Conservation (phyloP, 2,113 vertebrate genomes). For the Stegostoma tigrinum region DNA sequence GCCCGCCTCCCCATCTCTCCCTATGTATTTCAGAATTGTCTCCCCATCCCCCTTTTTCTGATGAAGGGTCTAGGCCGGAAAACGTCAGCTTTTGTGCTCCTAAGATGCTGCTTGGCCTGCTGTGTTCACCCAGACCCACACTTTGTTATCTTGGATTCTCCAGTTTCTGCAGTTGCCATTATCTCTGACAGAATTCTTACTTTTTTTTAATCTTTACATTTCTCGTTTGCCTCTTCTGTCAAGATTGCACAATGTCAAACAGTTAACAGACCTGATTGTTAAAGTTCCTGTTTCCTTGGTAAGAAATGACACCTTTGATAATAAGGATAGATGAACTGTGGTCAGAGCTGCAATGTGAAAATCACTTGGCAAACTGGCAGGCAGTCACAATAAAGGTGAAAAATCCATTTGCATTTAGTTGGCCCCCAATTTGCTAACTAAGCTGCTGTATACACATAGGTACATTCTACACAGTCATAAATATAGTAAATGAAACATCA, state of each 20-base stretch:
- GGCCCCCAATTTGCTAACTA: background rate
- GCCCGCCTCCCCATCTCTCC: too few relatives aligned
- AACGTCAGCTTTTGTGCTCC: too few relatives aligned
- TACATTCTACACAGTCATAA: background rate
- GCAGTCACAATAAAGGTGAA: slow-evolving; percentile 17
- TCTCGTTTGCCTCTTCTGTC: background rate
- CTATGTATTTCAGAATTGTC: too few relatives aligned
- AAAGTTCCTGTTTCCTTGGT: background rate
- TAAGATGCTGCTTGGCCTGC: too few relatives aligned
- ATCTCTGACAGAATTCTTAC: background rate
- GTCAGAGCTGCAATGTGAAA: background rate
- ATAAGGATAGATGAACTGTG: background rate
- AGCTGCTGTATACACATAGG: background rate
- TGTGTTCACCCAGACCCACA: too few relatives aligned
- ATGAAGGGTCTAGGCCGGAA: too few relatives aligned
- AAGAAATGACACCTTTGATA: background rate
- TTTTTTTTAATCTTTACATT: background rate
- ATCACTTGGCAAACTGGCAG: slow-evolving; percentile 12
- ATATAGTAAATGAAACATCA: background rate
- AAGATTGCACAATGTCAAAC: background rate
- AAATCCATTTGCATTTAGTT: background rate
- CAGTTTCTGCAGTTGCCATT: too few relatives aligned
- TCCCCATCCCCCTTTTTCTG: too few relatives aligned
- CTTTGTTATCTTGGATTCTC: too few relatives aligned
- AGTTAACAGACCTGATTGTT: background rate